Evolutionary conservation across 2,797 vertebrate species (phyloP).

Genomic region (Champsocephalus esox): DNA sequence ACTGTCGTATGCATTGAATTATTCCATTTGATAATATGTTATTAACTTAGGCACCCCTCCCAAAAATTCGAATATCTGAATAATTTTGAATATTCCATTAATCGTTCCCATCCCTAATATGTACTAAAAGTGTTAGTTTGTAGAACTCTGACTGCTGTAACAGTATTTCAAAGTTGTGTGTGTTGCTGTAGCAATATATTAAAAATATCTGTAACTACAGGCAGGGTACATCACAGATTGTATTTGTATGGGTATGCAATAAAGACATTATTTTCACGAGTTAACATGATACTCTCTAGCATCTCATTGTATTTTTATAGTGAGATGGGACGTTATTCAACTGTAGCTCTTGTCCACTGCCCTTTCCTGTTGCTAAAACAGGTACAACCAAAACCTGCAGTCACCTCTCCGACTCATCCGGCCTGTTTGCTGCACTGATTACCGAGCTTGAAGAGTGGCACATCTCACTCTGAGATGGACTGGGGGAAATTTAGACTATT

Average conservation of each 20-base stretch:
- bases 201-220: slow-evolving; percentile 14
- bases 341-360: slow-evolving; percentile 1
- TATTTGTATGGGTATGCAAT: slow-evolving; percentile 24
- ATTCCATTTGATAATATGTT: no score
- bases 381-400: slow-evolving; percentile 40
- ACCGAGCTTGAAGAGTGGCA: slow-evolving; percentile 59
- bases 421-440: slow-evolving; percentile 56
- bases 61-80: no score
- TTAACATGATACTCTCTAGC: no score
- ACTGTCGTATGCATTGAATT: no score
- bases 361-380: slow-evolving; percentile 37
- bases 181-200: slow-evolving; percentile 15
- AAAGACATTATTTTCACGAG: no score
- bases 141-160: neutral
- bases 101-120: no score
- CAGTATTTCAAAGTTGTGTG: slow-evolving; percentile 8
- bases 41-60: no score
- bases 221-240: slow-evolving; percentile 32
- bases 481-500: slow-evolving; percentile 27
- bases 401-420: slow-evolving; percentile 56
- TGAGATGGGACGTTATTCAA: slow-evolving; percentile 3
- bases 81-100: no score
- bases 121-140: neutral
- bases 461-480: slow-evolving; percentile 44
- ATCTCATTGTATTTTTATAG: slow-evolving; percentile 18